A percentile compares a stretch with the other conserved stretches of the same genome.
Evolutionary conservation across 1,140 invertebrate genomes (phyloP).

Genomic region (Microplitis mediator): DNA sequence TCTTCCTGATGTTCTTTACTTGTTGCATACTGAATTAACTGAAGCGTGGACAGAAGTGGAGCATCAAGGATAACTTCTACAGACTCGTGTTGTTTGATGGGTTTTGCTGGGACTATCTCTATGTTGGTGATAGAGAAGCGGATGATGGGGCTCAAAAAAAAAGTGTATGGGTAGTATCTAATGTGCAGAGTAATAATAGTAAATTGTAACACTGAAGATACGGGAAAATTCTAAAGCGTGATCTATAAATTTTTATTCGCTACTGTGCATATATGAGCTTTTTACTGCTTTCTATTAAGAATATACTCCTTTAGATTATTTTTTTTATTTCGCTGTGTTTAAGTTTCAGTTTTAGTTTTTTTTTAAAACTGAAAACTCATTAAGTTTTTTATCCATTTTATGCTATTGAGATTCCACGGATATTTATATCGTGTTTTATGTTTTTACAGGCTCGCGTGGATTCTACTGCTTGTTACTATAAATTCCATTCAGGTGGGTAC

Average conservation of each 20-base stretch:
- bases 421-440: no score
- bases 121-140: neutral
- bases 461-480: neutral
- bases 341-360: no score
- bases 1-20: constrained; percentile 8
- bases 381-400: no score
- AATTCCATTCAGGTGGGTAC: neutral
- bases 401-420: no score
- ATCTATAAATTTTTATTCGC: neutral
- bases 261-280: neutral
- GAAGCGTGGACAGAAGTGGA: constrained; percentile 28
- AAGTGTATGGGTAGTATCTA: no score
- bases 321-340: no score
- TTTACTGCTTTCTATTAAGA: no score
- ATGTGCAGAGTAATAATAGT: no score
- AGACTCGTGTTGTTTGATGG: neutral
- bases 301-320: no score
- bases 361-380: no score
- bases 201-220: neutral
- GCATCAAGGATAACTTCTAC: neutral
- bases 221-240: neutral
- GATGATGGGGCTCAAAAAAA: no score
- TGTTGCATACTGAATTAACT: constrained; percentile 27
- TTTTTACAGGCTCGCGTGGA: neutral
- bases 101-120: neutral